Evolutionary conservation across 2,113 vertebrate genomes (phyloP).

Genomic region (Climacteris rufus): DNA sequence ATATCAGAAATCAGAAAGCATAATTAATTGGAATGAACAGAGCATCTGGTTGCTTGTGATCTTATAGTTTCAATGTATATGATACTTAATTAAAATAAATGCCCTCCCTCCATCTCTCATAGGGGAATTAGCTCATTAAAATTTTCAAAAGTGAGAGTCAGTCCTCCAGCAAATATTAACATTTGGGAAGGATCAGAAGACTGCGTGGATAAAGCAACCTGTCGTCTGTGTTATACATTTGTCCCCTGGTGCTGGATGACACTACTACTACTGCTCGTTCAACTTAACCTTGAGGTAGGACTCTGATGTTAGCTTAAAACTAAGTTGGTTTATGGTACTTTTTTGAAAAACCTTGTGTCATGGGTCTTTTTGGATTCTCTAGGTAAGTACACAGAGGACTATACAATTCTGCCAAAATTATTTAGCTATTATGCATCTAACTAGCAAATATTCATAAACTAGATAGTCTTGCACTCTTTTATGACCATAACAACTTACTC

Average conservation of each 20-base stretch:
- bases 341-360: not conserved
- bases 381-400: not conserved
- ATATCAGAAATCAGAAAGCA: conserved; percentile 31
- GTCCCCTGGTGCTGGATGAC: not conserved
- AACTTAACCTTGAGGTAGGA: not conserved
- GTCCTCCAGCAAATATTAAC: conserved; percentile 34
- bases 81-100: conserved; percentile 25
- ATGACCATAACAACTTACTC: not conserved
- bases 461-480: not conserved
- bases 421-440: not conserved
- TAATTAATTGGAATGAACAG: conserved; percentile 27
- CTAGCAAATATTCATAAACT: not conserved
- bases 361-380: not conserved
- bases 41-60: conserved; percentile 29
- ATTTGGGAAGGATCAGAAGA: not conserved
- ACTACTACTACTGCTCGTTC: not conserved
- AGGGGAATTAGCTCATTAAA: not conserved
- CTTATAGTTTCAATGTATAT: not conserved
- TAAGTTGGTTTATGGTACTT: not conserved
- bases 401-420: not conserved
- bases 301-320: not conserved
- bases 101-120: not conserved
- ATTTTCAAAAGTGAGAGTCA: not conserved
- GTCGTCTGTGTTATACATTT: not conserved
- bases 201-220: not conserved